Percentiles rank a stretch among this genome's conserved stretches.
Evolutionary conservation across 1,140 invertebrate genomes (phyloP).

Genomic region (Temnothorax curvispinosus): DNA sequence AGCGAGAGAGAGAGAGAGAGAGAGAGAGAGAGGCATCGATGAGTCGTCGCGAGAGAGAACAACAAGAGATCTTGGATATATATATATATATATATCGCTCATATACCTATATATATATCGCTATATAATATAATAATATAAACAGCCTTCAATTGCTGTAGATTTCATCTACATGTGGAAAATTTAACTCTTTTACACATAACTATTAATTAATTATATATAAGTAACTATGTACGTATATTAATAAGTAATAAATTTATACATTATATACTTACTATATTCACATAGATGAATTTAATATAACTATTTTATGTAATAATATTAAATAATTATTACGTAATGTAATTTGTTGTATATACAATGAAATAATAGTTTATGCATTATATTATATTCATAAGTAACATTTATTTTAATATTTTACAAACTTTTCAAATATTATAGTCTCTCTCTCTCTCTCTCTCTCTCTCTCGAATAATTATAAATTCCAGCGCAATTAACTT

Average conservation of each 20-base stretch:
- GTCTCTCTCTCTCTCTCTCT: background rate
- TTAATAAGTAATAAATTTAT: background rate
- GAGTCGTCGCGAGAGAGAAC: slow-evolving; percentile 3
- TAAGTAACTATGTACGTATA: background rate
- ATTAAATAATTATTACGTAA: background rate
- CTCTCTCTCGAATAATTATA: background rate
- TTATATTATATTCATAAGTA: background rate
- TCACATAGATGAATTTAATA: no score
- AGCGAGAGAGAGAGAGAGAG: background rate
- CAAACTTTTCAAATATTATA: background rate
- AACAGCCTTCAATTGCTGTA: background rate
- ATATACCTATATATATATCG: no score
- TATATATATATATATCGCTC: no score
- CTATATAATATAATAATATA: background rate
- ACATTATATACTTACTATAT: background rate
- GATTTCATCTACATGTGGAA: background rate
- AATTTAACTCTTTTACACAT: background rate
- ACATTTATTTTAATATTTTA: background rate
- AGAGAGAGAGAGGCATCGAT: slow-evolving; percentile 10
- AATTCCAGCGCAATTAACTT: background rate
- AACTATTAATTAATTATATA: background rate
- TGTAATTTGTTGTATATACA: background rate
- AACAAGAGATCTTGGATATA: background rate
- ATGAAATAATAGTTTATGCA: background rate
- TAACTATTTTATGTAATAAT: background rate